A percentile compares a stretch with the other conserved stretches of the same genome.
These are phyloP conservation scores for Parasteatoda tepidariorum DNA, from an alignment of 1,140 invertebrate species.

Conservation along the genomic window DNA sequence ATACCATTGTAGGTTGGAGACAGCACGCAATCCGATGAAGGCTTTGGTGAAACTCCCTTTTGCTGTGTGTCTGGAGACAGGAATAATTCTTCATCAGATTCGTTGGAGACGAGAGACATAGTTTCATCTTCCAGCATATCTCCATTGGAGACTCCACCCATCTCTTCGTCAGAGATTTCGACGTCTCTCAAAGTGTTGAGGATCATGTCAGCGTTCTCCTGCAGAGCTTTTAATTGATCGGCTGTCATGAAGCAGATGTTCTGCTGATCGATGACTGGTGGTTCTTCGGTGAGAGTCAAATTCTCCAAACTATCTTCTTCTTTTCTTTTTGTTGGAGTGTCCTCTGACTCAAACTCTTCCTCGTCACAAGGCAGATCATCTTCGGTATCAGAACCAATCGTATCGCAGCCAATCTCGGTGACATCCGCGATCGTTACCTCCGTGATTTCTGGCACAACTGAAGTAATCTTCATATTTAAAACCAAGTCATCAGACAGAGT, in stretches of 20 bases:
- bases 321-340: conserved; percentile 6
- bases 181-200: conserved; percentile 71
- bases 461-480: conserved; percentile 74
- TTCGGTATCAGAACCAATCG: conserved; percentile 72
- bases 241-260: conserved; percentile 64
- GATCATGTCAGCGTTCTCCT: conserved; percentile 72
- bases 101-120: conserved; percentile 77
- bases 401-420: conserved; percentile 69
- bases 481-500: conserved; percentile 69
- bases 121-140: conserved; percentile 75
- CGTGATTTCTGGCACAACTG: conserved; percentile 74
- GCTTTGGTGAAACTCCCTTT: background rate
- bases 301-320: conserved; percentile 54
- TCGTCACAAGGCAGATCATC: conserved; percentile 65
- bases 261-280: background rate
- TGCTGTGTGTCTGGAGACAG: conserved; percentile 5
- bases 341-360: conserved; percentile 11
- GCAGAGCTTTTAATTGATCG: conserved; percentile 69
- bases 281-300: conserved; percentile 28
- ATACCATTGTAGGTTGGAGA: conserved; percentile 37
- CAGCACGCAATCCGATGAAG: background rate
- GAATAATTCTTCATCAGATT: conserved; percentile 72
- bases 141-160: conserved; percentile 63
- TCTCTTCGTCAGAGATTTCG: conserved; percentile 58
- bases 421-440: conserved; percentile 73